phyloP scores from a whole-genome alignment of 2,797 vertebrate genomes.

The Dendrocincla tyrannina region DNA sequence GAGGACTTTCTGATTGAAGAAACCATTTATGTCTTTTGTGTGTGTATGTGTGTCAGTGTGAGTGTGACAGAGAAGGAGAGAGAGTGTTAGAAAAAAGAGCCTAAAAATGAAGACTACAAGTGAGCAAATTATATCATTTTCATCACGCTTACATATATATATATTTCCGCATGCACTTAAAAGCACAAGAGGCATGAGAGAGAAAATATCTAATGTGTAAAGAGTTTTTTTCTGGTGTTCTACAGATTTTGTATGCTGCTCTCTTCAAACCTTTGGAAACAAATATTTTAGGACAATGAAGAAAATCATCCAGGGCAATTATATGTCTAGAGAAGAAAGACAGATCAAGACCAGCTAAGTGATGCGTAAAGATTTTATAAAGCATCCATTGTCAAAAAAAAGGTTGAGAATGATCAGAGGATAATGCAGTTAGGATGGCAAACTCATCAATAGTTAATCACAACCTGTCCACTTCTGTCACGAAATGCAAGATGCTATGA shows the following conservation, averaged over 20 bases:
- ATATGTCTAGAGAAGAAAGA: constrained; percentile 63
- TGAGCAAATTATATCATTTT: constrained; percentile 37
- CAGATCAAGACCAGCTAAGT: constrained; percentile 65
- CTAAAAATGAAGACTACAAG: not conserved
- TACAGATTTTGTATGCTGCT: not conserved
- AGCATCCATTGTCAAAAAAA: constrained; percentile 73
- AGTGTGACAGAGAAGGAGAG: not conserved
- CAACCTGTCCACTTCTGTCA: constrained; percentile 58
- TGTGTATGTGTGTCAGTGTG: not conserved
- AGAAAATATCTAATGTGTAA: constrained; percentile 3
- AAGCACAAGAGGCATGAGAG: not conserved
- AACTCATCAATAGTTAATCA: constrained; percentile 65
- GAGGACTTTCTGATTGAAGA: constrained; percentile 41
- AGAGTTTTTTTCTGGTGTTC: constrained; percentile 31
- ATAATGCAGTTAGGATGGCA: constrained; percentile 65
- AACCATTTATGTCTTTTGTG: not conserved
- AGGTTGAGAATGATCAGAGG: constrained; percentile 53
- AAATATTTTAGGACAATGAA: constrained; percentile 59
- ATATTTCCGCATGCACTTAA: not conserved
- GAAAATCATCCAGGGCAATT: constrained; percentile 58
- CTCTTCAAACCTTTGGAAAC: constrained; percentile 3
- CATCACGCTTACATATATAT: not conserved
- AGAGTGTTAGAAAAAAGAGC: not conserved
- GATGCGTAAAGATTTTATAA: constrained; percentile 86
- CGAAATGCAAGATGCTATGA: constrained; percentile 4